Evolutionary conservation across 2,797 vertebrate species (phyloP), one percentile per base, ranked within the genome.

Genomic region (Distichodus sexfasciatus): DNA sequence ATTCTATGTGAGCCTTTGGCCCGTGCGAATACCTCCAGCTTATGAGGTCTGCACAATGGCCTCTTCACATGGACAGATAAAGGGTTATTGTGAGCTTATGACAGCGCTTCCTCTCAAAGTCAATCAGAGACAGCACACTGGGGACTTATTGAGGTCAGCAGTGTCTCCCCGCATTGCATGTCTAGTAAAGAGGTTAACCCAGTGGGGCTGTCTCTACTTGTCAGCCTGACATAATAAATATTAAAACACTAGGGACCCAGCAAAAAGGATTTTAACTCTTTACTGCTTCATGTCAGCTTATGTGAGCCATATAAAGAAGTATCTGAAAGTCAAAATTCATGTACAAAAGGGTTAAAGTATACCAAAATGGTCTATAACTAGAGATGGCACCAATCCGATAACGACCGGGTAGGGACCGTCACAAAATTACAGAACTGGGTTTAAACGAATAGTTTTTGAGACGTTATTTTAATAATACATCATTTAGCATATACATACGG

Each of bases 131-230:
- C 60, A 41, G 43, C 4, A 46, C 51, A 62, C 67, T 47, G 7
- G 14, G 66, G 74, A 79, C 78, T 77, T 76, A 81, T 73, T 71
- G n/a, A 82, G 83, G 82, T 84, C 83, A 74, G 69, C 2, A 40
- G 84, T 83, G 81, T 81, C 72, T 61, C 50, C 74, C 84, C 84
- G 76, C 82, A 85, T 36, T 60, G 54, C 24, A 29, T 63, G 21
- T 10, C 33, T 23, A 15, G 46, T 60, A 19, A 53, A 62, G 48
- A 28, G 47, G 21, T 53, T 28, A 64, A 43, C n/a, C 35, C 29
- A 24, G 54, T 26, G 26, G 6, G 9, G 55, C 23, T 48, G 44
- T 51, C 11, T 51, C n/a, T 17, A 29, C 43, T 44, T 17, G 28
- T 26, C 51, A 3, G 48, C 24, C 57, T 48, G 14, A 3, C 15